phyloP scores from a whole-genome alignment of 2,888 invertebrate species.

The Ommatoiulus sabulosus region DNA sequence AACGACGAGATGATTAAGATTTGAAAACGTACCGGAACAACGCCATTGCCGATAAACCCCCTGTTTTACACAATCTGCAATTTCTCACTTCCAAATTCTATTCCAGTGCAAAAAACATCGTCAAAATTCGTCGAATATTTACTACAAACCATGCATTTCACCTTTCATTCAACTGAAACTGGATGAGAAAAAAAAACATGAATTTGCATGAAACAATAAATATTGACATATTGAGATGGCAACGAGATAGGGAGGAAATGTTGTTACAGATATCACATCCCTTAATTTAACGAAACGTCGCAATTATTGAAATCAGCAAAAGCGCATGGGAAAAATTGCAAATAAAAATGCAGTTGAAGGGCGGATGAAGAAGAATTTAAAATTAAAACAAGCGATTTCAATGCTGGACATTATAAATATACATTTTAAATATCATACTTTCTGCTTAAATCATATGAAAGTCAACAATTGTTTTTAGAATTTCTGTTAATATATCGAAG shows the following conservation, averaged over 20 bases:
- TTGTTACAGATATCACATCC: not conserved
- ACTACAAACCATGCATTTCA: not conserved
- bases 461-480: constrained; percentile 32
- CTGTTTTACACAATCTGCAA: not conserved
- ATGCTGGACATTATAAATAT: constrained; percentile 5
- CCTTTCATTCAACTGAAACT: not conserved
- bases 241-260: not conserved
- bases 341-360: not conserved
- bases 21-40: constrained; percentile 29
- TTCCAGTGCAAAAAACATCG: not conserved
- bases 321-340: not conserved
- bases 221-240: not conserved
- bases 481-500: constrained; percentile 13
- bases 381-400: not conserved
- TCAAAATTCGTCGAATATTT: not conserved
- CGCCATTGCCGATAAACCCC: not conserved
- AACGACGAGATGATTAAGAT: constrained; percentile 50
- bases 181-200: not conserved
- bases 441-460: not conserved
- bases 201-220: not conserved
- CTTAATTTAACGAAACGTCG: not conserved
- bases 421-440: not conserved
- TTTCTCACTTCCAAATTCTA: not conserved
- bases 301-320: not conserved
- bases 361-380: not conserved